Conservation (phyloP, 2,888 invertebrate species). For the Drosophila parthenogenetica region DNA sequence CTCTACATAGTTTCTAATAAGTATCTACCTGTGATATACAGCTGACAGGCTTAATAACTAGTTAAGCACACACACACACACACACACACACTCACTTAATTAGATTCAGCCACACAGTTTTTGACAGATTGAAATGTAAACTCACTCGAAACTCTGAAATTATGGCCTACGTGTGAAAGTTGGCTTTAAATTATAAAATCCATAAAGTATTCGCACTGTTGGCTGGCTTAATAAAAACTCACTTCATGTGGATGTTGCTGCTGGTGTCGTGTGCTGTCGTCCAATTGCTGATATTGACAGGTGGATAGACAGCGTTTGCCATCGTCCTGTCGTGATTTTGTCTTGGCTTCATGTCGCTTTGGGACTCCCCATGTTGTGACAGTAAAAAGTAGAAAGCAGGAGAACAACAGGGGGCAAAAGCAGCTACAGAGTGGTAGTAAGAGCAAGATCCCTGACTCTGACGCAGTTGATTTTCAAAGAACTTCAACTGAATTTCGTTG, state of each 20-base stretch:
- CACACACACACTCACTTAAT: constrained; percentile 41
- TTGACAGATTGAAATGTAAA: constrained; percentile 21
- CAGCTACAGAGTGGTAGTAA: too few relatives aligned
- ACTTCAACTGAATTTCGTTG: constrained; percentile 17
- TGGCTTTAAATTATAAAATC: constrained; percentile 57
- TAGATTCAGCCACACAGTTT: constrained; percentile 51
- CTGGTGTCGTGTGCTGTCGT: constrained; percentile 53
- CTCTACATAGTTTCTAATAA: constrained; percentile 42
- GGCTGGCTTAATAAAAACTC: constrained; percentile 16
- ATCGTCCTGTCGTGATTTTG: constrained; percentile 30
- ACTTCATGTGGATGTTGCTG: constrained; percentile 22
- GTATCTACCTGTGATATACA: constrained; percentile 31
- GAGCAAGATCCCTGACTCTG: constrained; percentile 1
- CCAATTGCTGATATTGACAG: constrained; percentile 66
- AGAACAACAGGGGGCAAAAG: too few relatives aligned
- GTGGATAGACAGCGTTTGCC: constrained; percentile 67
- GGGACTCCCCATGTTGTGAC: constrained; percentile 29
- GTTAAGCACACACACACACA: constrained; percentile 1
- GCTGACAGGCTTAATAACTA: constrained; percentile 21
- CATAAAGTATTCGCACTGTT: constrained; percentile 47
- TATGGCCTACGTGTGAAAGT: constrained; percentile 22
- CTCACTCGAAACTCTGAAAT: constrained; percentile 27
- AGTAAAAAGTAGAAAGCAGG: not conserved
- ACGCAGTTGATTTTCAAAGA: constrained; percentile 27
- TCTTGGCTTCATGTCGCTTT: constrained; percentile 5